Evolutionary conservation across 2,797 vertebrate species (phyloP).

Genomic region (Microcaecilia unicolor): DNA sequence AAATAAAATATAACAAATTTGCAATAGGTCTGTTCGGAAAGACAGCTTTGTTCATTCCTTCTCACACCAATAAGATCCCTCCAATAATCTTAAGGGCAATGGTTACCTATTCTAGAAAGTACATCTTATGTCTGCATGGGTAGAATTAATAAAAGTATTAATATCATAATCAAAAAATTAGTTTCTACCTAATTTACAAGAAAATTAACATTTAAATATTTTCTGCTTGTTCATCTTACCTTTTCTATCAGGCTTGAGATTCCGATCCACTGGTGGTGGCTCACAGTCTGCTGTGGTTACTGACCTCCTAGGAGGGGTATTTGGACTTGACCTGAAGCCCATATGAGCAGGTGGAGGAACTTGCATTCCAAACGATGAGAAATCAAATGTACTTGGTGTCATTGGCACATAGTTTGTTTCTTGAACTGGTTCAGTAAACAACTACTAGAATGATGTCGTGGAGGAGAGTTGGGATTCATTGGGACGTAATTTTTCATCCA

Average conservation of each 20-base stretch:
- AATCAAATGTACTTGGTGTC: slow-evolving; percentile 92
- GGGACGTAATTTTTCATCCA: slow-evolving; percentile 97
- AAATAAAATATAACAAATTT: no score
- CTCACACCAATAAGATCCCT: no score
- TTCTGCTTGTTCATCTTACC: slow-evolving; percentile 55
- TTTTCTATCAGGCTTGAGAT: slow-evolving; percentile 98
- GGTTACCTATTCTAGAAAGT: no score
- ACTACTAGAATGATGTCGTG: slow-evolving; percentile 84
- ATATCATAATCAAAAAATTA: neutral
- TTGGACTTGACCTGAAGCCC: slow-evolving; percentile 95
- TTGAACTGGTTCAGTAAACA: slow-evolving; percentile 78
- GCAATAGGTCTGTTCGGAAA: no score
- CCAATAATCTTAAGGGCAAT: no score
- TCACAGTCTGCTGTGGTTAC: slow-evolving; percentile 80
- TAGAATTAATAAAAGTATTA: no score
- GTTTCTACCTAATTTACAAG: neutral
- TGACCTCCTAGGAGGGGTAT: slow-evolving; percentile 86
- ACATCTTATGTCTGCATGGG: no score
- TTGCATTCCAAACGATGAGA: slow-evolving; percentile 92
- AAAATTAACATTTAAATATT: neutral
- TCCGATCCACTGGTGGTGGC: slow-evolving; percentile 90
- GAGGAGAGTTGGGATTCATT: slow-evolving; percentile 94
- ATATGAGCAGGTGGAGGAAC: slow-evolving; percentile 95
- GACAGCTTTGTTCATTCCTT: no score
- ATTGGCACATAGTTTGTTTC: slow-evolving; percentile 97